These are phyloP conservation scores for Pomacea maculata DNA, from an alignment of 1,140 invertebrate species.

Conservation along the genomic window DNA sequence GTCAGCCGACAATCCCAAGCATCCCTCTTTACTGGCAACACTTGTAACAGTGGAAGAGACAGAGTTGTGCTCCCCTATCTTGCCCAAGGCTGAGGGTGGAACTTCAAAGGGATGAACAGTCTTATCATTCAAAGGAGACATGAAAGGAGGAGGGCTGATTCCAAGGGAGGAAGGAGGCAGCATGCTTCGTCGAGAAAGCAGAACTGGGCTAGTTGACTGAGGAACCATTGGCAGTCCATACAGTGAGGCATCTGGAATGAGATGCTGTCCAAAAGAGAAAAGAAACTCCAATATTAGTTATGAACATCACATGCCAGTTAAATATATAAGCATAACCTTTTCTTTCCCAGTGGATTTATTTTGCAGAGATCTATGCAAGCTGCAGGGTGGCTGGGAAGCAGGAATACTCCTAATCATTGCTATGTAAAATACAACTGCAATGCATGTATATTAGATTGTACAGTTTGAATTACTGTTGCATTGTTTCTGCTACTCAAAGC, in stretches of 20 bases:
- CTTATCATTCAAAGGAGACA: background rate
- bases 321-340: no score
- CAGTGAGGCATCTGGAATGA: constrained; percentile 27
- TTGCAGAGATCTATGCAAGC: no score
- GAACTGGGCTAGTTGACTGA: constrained; percentile 13
- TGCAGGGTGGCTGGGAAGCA: no score
- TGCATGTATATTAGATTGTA: no score
- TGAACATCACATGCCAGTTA: background rate
- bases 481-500: no score
- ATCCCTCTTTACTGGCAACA: constrained; percentile 12
- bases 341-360: no score
- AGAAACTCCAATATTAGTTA: background rate
- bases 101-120: background rate
- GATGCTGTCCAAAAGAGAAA: constrained; percentile 16
- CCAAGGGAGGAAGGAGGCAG: constrained; percentile 20
- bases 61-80: constrained; percentile 2
- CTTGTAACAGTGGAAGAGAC: constrained; percentile 1
- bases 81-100: background rate
- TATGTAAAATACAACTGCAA: no score
- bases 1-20: background rate
- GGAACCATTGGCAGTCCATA: constrained; percentile 27
- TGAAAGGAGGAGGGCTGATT: constrained; percentile 15
- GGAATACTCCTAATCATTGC: no score
- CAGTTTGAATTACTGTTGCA: no score
- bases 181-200: constrained; percentile 19